Conservation (phyloP, 2,113 vertebrate species). For the Sakesphorus luctuosus region DNA sequence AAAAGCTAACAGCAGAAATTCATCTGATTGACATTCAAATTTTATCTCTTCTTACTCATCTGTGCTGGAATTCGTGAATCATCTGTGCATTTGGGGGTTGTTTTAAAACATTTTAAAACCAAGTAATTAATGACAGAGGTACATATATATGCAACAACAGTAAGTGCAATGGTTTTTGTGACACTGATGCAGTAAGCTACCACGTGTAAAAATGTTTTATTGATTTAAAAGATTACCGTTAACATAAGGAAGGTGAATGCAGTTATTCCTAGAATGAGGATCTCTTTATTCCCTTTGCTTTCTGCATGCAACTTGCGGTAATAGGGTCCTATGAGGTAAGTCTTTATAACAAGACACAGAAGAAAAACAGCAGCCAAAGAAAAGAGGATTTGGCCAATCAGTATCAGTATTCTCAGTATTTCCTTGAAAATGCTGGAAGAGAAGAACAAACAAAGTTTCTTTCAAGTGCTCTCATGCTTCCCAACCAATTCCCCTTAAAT, state of each 20-base stretch:
- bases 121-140: background rate
- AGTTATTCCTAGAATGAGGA: conserved; percentile 89
- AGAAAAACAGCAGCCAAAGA: conserved; percentile 89
- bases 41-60: background rate
- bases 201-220: background rate
- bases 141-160: background rate
- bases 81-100: background rate
- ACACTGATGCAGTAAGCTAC: background rate
- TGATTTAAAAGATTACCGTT: conserved; percentile 77
- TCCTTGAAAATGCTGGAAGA: conserved; percentile 78
- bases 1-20: background rate
- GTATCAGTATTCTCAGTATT: conserved; percentile 80
- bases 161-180: background rate
- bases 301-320: conserved; percentile 91
- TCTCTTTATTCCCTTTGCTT: conserved; percentile 94
- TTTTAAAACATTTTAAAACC: background rate
- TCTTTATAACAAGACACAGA: conserved; percentile 85
- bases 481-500: background rate
- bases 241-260: conserved; percentile 95
- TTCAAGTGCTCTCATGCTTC: background rate
- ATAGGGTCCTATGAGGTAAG: conserved; percentile 89
- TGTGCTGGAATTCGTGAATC: background rate
- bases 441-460: conserved; percentile 33
- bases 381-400: conserved; percentile 86
- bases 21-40: background rate